phyloP scores from a whole-genome alignment of 2,888 invertebrate genomes.

The Helicoverpa assulta region DNA sequence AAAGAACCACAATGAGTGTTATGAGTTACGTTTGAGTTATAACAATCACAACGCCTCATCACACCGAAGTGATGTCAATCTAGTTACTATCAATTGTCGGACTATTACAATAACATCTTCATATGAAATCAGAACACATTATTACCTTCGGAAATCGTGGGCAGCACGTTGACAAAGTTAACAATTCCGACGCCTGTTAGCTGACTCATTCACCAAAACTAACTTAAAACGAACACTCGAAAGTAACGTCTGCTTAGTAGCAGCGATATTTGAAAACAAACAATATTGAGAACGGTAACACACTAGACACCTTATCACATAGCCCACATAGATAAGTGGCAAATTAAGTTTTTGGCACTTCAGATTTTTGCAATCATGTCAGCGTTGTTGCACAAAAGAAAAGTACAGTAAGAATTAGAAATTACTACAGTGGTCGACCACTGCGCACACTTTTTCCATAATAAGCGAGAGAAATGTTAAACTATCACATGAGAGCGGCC shows the following conservation, averaged over 20 bases:
- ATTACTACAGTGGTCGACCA: conserved; percentile 72
- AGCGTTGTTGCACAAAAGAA: conserved; percentile 50
- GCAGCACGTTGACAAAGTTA: conserved; percentile 88
- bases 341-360: conserved; percentile 76
- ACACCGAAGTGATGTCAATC: conserved; percentile 35
- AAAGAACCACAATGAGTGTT: conserved; percentile 62
- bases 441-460: conserved; percentile 80
- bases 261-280: conserved; percentile 71
- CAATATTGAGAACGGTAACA: conserved; percentile 74
- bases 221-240: conserved; percentile 72
- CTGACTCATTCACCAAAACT: conserved; percentile 89
- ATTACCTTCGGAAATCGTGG: conserved; percentile 88
- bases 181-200: conserved; percentile 89
- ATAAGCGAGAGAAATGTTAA: conserved; percentile 78
- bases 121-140: conserved; percentile 19
- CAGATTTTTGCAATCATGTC: conserved; percentile 72
- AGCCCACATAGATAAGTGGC: conserved; percentile 83
- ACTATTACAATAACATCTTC: conserved; percentile 31
- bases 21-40: conserved; percentile 52
- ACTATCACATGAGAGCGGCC: conserved; percentile 83
- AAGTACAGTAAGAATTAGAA: conserved; percentile 66
- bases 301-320: conserved; percentile 83
- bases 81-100: conserved; percentile 39
- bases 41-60: conserved; percentile 47
- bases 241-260: conserved; percentile 75